A percentile compares a stretch with the other conserved stretches of the same genome.
Conservation (phyloP, 2,797 vertebrate species). For the Rhabdomys pumilio region DNA sequence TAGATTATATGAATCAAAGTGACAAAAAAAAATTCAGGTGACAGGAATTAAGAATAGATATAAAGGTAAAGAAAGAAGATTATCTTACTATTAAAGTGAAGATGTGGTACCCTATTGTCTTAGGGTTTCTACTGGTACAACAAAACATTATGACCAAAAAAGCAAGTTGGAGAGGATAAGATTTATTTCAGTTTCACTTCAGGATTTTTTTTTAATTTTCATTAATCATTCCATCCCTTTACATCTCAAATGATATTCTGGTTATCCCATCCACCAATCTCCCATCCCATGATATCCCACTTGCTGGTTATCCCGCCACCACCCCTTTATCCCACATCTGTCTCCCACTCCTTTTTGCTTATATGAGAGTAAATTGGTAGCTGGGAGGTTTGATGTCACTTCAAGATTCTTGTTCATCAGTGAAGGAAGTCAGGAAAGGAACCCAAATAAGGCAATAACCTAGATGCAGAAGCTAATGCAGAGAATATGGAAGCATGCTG, state of each 20-base stretch:
- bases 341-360: not conserved
- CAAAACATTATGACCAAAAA: not conserved
- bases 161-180: not conserved
- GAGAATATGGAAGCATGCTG: not conserved
- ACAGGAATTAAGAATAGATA: not conserved
- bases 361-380: too few relatives aligned
- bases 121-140: not conserved
- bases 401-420: not conserved
- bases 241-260: too few relatives aligned
- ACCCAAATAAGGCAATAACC: not conserved
- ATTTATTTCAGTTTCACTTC: not conserved
- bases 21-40: slow-evolving; percentile 6
- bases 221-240: too few relatives aligned
- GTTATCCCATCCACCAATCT: too few relatives aligned
- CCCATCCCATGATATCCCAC: too few relatives aligned
- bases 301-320: too few relatives aligned
- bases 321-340: too few relatives aligned
- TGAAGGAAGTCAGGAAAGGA: not conserved
- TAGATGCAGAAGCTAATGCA: not conserved
- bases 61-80: not conserved
- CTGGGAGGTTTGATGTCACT: too few relatives aligned
- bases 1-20: not conserved
- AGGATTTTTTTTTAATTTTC: not conserved
- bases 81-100: not conserved
- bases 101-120: not conserved